Evolutionary conservation across 2,113 vertebrate genomes (phyloP), one percentile per base, ranked within the genome.

Genomic region (Tetrao urogallus): DNA sequence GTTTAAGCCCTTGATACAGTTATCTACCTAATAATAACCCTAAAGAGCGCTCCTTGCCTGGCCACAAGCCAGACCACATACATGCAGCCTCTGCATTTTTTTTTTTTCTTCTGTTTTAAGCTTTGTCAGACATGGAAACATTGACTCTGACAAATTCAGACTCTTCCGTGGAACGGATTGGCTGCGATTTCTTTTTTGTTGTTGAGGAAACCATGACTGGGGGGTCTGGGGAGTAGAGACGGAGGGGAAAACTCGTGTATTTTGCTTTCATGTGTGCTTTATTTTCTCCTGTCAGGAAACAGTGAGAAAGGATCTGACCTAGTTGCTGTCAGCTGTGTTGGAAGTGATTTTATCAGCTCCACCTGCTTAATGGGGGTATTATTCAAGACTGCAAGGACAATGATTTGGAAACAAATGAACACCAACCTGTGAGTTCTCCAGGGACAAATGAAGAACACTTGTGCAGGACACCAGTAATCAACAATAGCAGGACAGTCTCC

Each of bases 11-110:
- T 82, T 76, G 61, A 89, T 93, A 85, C 80, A 89, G 87, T 95
- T 95, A 90, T 94, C 95, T 89, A 58, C 83, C 84, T 92, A 96
- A 97, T 95, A 97, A 96, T 81, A 95, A 96, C 83, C 85, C 95
- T 43, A 70, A 73, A 91, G 69, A 95, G 84, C 87, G 38, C 82
- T 75, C 54, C 82, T 88, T 83, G 60, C 16, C 72, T 95, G 97
- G 96, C 92, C 73, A 88, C 72, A 42, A 50, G 95, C 96, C 97
- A 97, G 73, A 93, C 93, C 95, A 27, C 96, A 93, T 40, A 27
- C 96, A 93, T 40, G 66, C 79, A 67, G 92, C 30, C 70, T 86
- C 64, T 81, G 65, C 40, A 24, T 38, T 74, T 61, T 11, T 14
- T 43, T 47, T 22, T 71, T 58, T 60, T 45, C 32, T 60, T 50